Conservation (phyloP, 1,140 invertebrate species). For the Probaryconus sp. region DNA sequence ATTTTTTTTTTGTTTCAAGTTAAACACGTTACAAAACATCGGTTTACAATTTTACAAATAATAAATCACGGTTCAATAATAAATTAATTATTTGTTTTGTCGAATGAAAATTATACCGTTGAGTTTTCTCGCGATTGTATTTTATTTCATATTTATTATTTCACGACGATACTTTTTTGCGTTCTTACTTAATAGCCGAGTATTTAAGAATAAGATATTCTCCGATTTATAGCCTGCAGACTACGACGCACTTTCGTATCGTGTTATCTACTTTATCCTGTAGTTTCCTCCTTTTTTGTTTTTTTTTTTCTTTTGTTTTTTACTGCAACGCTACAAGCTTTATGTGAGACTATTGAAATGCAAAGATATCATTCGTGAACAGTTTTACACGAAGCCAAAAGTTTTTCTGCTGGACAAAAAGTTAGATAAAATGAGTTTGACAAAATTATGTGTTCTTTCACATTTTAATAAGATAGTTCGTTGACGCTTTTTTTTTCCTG, state of each 20-base stretch:
- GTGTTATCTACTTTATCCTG: constrained; percentile 52
- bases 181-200: constrained; percentile 64
- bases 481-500: too few relatives aligned
- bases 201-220: constrained; percentile 70
- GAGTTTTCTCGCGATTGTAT: too few relatives aligned
- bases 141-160: constrained; percentile 67
- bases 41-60: too few relatives aligned
- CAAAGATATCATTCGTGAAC: constrained; percentile 38
- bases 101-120: too few relatives aligned
- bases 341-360: constrained; percentile 52
- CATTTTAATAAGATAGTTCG: too few relatives aligned
- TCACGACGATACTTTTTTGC: background rate
- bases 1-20: background rate
- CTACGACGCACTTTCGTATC: constrained; percentile 32
- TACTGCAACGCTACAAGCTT: constrained; percentile 39
- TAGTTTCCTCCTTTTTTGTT: constrained; percentile 56
- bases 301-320: too few relatives aligned
- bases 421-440: constrained; percentile 9
- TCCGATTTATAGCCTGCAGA: constrained; percentile 64
- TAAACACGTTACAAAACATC: too few relatives aligned
- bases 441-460: too few relatives aligned
- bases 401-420: constrained; percentile 26
- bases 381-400: constrained; percentile 19
- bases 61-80: too few relatives aligned
- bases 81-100: too few relatives aligned